Percentiles rank a stretch among this genome's conserved stretches.
Conservation (phyloP, 2,888 invertebrate genomes). For the Willowsia nigromaculata region DNA sequence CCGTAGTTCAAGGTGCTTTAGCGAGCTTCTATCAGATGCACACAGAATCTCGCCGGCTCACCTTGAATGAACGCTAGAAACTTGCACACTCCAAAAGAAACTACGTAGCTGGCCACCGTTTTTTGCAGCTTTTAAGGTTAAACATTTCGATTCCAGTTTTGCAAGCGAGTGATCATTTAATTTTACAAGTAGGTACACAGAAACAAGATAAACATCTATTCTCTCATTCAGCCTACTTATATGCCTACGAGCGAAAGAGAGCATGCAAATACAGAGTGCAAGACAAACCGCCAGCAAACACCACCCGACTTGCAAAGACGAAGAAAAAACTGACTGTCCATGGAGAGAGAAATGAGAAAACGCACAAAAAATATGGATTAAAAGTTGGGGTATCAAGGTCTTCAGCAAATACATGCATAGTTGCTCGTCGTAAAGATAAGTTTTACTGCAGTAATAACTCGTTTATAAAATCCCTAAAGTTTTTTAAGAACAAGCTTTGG, state of each 20-base stretch:
- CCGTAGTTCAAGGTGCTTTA: conserved; percentile 29
- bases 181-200: not conserved
- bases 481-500: conserved; percentile 3
- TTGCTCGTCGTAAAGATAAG: not conserved
- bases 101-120: not conserved
- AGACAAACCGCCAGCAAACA: not conserved
- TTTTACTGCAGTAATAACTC: conserved; percentile 22
- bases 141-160: conserved; percentile 11
- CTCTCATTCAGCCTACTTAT: not conserved
- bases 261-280: not conserved
- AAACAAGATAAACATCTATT: not conserved
- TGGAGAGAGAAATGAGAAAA: conserved; percentile 18
- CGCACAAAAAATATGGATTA: conserved; percentile 47
- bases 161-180: conserved; percentile 2
- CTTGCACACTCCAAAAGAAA: not conserved
- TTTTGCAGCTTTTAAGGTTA: conserved; percentile 49
- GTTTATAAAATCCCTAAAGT: conserved; percentile 14
- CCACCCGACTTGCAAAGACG: conserved; percentile 13
- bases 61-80: conserved; percentile 13
- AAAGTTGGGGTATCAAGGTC: conserved; percentile 41
- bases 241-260: not conserved
- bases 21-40: not conserved
- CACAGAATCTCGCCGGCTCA: conserved; percentile 35
- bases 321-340: conserved; percentile 44
- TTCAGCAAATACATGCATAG: not conserved